Percentiles rank a stretch among this genome's conserved stretches.
These are phyloP conservation scores for Muntiacus muntjak DNA, from an alignment of 2,113 vertebrate genomes.

Conservation along the genomic window DNA sequence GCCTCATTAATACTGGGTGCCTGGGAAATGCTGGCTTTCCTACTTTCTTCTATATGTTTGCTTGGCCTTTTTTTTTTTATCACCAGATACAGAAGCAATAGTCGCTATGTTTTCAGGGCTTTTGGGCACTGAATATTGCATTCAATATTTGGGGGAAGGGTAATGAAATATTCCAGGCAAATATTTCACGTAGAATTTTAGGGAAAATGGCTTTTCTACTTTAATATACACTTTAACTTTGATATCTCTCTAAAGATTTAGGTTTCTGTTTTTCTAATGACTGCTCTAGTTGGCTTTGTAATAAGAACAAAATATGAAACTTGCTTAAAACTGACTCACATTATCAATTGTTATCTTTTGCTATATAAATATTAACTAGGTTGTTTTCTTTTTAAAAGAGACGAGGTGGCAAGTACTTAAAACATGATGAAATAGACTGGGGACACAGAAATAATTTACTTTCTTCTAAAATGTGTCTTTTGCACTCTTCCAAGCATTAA, in stretches of 20 bases:
- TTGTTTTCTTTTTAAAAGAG: constrained; percentile 60
- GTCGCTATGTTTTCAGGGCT: constrained; percentile 14
- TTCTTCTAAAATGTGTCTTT: constrained; percentile 49
- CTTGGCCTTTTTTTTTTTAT: neutral
- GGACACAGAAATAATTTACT: constrained; percentile 53
- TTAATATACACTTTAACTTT: constrained; percentile 24
- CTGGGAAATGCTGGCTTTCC: neutral
- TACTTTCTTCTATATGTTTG: constrained; percentile 27
- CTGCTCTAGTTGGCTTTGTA: constrained; percentile 36
- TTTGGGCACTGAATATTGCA: neutral
- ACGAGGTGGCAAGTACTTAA: constrained; percentile 58
- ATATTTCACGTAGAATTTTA: constrained; percentile 13
- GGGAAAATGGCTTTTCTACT: neutral
- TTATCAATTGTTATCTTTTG: constrained; percentile 66
- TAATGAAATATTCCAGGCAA: constrained; percentile 1
- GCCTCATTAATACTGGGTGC: neutral
- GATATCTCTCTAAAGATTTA: constrained; percentile 16
- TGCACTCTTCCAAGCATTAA: constrained; percentile 64
- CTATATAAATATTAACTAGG: constrained; percentile 72
- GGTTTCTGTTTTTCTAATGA: constrained; percentile 44
- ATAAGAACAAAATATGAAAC: constrained; percentile 25
- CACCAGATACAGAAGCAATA: constrained; percentile 37
- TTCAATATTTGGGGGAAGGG: neutral
- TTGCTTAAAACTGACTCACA: constrained; percentile 64
- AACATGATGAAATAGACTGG: constrained; percentile 56